These are phyloP conservation scores for Loripinus fragilis DNA, from an alignment of 2,888 invertebrate species.

Conservation along the genomic window DNA sequence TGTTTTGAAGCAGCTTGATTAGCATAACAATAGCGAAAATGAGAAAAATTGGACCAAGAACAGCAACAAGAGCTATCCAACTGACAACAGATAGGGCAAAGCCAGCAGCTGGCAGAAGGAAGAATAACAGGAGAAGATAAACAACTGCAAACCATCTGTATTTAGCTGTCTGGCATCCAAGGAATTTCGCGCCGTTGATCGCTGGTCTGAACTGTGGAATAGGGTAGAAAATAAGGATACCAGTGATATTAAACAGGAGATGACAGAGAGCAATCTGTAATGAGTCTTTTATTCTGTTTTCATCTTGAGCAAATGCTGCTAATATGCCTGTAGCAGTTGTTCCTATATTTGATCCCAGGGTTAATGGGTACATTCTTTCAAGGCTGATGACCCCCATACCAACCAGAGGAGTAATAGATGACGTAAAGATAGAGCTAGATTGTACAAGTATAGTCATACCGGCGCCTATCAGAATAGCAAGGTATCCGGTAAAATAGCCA, in stretches of 20 bases:
- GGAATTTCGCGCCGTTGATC: conserved; percentile 84
- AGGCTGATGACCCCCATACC: conserved; percentile 85
- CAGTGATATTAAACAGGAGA: conserved; percentile 82
- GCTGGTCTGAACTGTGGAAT: conserved; percentile 83
- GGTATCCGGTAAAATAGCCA: conserved; percentile 84
- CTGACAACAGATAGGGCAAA: conserved; percentile 78
- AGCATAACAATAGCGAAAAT: conserved; percentile 70
- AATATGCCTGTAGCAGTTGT: conserved; percentile 86
- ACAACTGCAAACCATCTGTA: conserved; percentile 86
- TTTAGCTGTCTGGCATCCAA: conserved; percentile 85
- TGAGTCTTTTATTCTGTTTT: conserved; percentile 83
- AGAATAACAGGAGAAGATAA: conserved; percentile 82
- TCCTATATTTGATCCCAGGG: conserved; percentile 86
- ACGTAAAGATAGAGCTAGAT: conserved; percentile 86
- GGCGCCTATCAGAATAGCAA: conserved; percentile 85
- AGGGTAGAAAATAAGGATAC: conserved; percentile 85
- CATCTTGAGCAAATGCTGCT: conserved; percentile 84
- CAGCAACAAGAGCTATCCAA: conserved; percentile 70
- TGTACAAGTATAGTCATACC: conserved; percentile 86
- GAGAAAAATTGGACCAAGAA: conserved; percentile 76
- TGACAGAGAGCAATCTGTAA: conserved; percentile 82
- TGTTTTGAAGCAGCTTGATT: conserved; percentile 80
- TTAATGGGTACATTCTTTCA: conserved; percentile 86
- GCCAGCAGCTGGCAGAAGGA: conserved; percentile 75
- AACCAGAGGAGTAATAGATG: conserved; percentile 86